phyloP scores from a whole-genome alignment of 1,140 invertebrate genomes.

The Drosophila gunungcola region DNA sequence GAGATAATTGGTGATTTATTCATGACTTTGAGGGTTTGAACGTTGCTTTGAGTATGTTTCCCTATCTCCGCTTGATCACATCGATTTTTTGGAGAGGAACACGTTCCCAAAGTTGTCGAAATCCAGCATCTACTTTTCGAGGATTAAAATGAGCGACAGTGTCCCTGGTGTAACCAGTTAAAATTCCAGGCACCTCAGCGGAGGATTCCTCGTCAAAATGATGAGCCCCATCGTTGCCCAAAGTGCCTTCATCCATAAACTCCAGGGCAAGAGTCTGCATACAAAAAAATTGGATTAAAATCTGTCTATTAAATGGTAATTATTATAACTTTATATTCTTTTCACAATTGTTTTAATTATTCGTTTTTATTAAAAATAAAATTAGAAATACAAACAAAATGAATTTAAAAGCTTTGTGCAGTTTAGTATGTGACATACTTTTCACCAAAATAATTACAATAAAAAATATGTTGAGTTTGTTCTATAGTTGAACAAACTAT shows the following conservation, averaged over 20 bases:
- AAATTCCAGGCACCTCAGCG: slow-evolving; percentile 42
- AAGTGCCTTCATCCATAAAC: slow-evolving; percentile 58
- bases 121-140: slow-evolving; percentile 48
- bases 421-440: no score
- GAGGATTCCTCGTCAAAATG: slow-evolving; percentile 28
- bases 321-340: no score
- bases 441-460: no score
- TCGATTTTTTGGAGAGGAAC: slow-evolving; percentile 59
- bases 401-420: no score
- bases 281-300: not conserved
- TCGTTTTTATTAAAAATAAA: no score
- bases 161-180: slow-evolving; percentile 60
- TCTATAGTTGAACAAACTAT: not conserved
- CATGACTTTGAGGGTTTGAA: not conserved
- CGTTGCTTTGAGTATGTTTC: not conserved
- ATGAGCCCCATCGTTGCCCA: slow-evolving; percentile 15
- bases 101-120: slow-evolving; percentile 60
- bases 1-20: not conserved
- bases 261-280: slow-evolving; percentile 43
- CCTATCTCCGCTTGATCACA: slow-evolving; percentile 57
- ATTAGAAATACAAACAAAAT: no score
- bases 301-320: no score
- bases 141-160: slow-evolving; percentile 69
- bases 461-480: no score
- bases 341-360: no score